phyloP scores from a whole-genome alignment of 2,797 vertebrate genomes.

The Fundulus diaphanus region DNA sequence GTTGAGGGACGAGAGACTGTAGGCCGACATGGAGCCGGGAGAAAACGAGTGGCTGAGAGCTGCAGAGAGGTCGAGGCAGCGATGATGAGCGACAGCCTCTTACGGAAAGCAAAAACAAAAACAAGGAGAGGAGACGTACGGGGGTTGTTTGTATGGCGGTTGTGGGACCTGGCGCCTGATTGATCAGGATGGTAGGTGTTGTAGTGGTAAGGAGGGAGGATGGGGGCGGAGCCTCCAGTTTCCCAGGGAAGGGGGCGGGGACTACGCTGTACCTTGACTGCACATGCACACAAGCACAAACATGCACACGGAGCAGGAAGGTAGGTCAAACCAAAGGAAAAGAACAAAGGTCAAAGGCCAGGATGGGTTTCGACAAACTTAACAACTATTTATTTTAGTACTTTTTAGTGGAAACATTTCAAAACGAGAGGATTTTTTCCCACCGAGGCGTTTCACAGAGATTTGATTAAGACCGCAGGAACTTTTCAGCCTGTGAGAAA shows the following conservation, averaged over 20 bases:
- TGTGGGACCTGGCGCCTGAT: slow-evolving; percentile 70
- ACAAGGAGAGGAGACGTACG: slow-evolving; percentile 55
- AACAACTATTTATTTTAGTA: background rate
- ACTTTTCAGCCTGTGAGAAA: background rate
- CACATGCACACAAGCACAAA: slow-evolving; percentile 45
- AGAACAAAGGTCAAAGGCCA: slow-evolving; percentile 50
- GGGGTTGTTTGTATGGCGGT: slow-evolving; percentile 74
- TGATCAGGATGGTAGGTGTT: slow-evolving; percentile 92
- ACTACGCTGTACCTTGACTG: slow-evolving; percentile 97
- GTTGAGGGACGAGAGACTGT: slow-evolving; percentile 97
- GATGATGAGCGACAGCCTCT: background rate
- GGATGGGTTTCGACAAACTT: background rate
- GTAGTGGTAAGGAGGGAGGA: slow-evolving; percentile 90
- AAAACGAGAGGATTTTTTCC: background rate
- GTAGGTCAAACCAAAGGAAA: slow-evolving; percentile 60
- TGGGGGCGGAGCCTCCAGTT: slow-evolving; percentile 79
- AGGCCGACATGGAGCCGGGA: slow-evolving; percentile 92
- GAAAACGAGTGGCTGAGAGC: slow-evolving; percentile 82
- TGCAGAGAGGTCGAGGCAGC: slow-evolving; percentile 46
- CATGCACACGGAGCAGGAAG: slow-evolving; percentile 47
- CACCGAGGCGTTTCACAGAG: background rate
- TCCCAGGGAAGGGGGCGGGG: slow-evolving; percentile 89
- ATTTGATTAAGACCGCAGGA: background rate
- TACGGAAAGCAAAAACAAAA: background rate
- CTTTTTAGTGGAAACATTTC: background rate